Conservation (phyloP, 2,888 invertebrate species). For the Caenorhabditis panamensis region DNA sequence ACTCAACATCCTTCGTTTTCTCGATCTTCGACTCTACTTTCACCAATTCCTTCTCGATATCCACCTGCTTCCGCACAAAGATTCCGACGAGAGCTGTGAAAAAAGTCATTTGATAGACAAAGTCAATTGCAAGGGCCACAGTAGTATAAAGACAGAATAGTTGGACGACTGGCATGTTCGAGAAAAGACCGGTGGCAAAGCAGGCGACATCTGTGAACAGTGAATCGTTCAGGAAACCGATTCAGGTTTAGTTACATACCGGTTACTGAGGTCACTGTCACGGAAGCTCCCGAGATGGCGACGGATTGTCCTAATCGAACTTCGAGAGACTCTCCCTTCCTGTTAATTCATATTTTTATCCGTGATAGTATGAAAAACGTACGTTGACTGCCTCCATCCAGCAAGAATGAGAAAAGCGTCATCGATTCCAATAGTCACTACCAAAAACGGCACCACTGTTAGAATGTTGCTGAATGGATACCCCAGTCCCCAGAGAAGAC, state of each 20-base stretch:
- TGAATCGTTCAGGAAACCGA: no score
- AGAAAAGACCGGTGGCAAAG: conserved; percentile 79
- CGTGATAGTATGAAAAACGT: conserved; percentile 18
- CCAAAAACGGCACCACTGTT: conserved; percentile 79
- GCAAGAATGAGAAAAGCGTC: conserved; percentile 79
- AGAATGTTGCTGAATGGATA: conserved; percentile 79
- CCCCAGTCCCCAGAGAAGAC: conserved; percentile 74
- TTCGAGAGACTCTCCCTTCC: conserved; percentile 68
- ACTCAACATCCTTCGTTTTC: conserved; percentile 38
- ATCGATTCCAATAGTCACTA: conserved; percentile 80
- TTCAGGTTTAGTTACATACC: conserved; percentile 1
- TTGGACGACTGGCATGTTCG: conserved; percentile 79
- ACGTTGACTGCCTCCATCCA: conserved; percentile 80
- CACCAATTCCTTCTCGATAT: conserved; percentile 62
- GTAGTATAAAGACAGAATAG: conserved; percentile 79
- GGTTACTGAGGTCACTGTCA: conserved; percentile 72
- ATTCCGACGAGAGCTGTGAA: conserved; percentile 76
- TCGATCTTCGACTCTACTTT: conserved; percentile 30
- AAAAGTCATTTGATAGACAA: conserved; percentile 79
- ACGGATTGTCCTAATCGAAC: conserved; percentile 69
- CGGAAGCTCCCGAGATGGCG: conserved; percentile 72
- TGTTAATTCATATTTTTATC: conserved; percentile 35
- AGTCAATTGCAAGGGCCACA: conserved; percentile 78
- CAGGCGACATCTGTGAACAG: conserved; percentile 77
- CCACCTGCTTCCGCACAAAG: conserved; percentile 70